Percentiles rank a stretch among this genome's conserved stretches.
These are phyloP conservation scores for Branchinecta lynchi DNA, from an alignment of 1,140 invertebrate species.

Conservation along the genomic window DNA sequence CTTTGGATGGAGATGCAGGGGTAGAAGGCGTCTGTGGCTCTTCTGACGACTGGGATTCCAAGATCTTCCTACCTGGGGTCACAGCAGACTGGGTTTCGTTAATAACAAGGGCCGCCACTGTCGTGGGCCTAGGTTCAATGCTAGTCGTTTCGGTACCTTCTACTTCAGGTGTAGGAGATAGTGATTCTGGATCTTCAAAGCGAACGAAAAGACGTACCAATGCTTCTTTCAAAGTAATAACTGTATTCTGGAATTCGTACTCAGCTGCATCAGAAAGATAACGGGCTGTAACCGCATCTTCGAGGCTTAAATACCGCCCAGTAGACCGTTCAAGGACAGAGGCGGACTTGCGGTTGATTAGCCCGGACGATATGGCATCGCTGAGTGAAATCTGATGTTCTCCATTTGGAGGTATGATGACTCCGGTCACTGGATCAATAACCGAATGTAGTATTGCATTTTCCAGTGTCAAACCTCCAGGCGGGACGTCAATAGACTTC, in stretches of 20 bases:
- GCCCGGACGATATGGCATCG: conserved; percentile 66
- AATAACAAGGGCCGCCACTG: conserved; percentile 13
- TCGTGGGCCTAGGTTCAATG: conserved; percentile 19
- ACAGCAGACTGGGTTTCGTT: conserved; percentile 9
- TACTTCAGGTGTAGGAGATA: not conserved
- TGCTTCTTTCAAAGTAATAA: conserved; percentile 47
- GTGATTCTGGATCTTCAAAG: conserved; percentile 25
- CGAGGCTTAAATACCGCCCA: conserved; percentile 48
- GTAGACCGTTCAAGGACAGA: conserved; percentile 55
- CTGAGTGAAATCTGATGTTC: conserved; percentile 68
- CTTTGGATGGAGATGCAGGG: too few relatives aligned
- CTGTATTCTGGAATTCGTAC: not conserved
- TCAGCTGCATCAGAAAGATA: not conserved
- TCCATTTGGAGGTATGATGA: conserved; percentile 72
- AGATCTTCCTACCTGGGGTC: conserved; percentile 2
- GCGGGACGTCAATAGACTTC: conserved; percentile 32
- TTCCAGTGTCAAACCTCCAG: conserved; percentile 58
- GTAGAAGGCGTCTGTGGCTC: not conserved
- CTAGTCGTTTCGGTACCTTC: conserved; percentile 18
- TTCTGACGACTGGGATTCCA: conserved; percentile 13
- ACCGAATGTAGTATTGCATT: conserved; percentile 58
- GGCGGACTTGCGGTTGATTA: conserved; percentile 66
- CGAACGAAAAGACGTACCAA: conserved; percentile 48
- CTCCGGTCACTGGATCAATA: conserved; percentile 60
- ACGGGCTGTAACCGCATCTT: conserved; percentile 36